Percentiles rank a stretch among this genome's conserved stretches.
phyloP scores from a whole-genome alignment of 1,140 invertebrate species.

The Tetragonula clypearis region DNA sequence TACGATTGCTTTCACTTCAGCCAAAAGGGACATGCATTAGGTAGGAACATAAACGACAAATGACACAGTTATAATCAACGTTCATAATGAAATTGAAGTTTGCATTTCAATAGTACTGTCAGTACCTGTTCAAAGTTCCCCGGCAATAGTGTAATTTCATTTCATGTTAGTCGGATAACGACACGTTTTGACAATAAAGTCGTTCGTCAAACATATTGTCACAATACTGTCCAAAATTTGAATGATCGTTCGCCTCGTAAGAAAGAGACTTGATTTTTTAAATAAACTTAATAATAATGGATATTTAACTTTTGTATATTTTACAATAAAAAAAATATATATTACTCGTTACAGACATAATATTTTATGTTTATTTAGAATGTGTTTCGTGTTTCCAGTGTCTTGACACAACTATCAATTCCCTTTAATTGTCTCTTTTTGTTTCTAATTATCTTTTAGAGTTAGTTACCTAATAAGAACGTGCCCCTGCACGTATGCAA shows the following conservation, averaged over 20 bases:
- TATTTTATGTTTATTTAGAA: neutral
- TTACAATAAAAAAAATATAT: too few species aligned
- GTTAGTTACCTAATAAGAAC: too few species aligned
- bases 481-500: too few species aligned
- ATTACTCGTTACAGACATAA: neutral
- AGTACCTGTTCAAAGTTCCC: neutral
- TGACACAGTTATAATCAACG: neutral
- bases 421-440: too few species aligned
- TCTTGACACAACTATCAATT: neutral
- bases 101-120: neutral
- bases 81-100: neutral
- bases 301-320: too few species aligned
- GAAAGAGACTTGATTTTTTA: neutral
- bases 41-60: conserved; percentile 68
- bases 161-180: neutral
- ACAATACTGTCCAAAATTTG: neutral
- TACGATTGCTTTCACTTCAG: conserved; percentile 87
- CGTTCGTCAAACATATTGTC: neutral
- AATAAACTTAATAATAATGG: too few species aligned
- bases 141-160: neutral
- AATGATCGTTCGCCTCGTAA: neutral
- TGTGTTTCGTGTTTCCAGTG: too few species aligned
- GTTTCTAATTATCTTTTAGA: too few species aligned
- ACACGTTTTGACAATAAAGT: neutral
- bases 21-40: conserved; percentile 83